phyloP scores from a whole-genome alignment of 2,113 vertebrate genomes.

The Amphiprion percula region DNA sequence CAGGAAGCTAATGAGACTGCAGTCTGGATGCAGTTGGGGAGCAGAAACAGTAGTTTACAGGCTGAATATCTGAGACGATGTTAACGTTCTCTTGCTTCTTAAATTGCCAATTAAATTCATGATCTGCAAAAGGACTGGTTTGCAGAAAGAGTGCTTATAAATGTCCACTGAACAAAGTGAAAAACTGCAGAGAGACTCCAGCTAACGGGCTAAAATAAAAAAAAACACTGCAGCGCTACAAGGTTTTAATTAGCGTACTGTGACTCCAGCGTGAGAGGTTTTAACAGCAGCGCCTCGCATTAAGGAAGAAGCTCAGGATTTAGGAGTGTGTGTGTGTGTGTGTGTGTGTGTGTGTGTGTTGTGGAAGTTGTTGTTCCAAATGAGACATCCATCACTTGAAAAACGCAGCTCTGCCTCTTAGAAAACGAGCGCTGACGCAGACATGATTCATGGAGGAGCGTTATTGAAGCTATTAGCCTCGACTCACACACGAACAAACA shows the following conservation, averaged over 20 bases:
- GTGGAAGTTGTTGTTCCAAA: conserved; percentile 7
- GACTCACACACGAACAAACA: neutral
- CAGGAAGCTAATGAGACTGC: too few relatives aligned
- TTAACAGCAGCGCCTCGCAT: neutral
- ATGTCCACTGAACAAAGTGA: neutral
- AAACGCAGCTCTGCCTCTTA: conserved; percentile 15
- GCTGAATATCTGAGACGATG: too few relatives aligned
- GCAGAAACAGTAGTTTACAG: too few relatives aligned
- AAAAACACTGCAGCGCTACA: neutral
- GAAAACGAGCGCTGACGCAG: conserved; percentile 21
- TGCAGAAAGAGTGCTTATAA: too few relatives aligned
- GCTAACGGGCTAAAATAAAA: neutral
- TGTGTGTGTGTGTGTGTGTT: neutral
- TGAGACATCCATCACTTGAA: conserved; percentile 38
- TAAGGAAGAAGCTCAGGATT: neutral
- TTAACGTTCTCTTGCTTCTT: too few relatives aligned
- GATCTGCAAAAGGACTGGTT: too few relatives aligned
- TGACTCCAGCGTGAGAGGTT: neutral
- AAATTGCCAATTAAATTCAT: too few relatives aligned
- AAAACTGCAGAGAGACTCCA: neutral
- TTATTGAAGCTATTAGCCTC: conserved; percentile 42
- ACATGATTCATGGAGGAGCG: conserved; percentile 38
- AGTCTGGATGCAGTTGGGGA: too few relatives aligned
- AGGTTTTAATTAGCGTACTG: neutral
- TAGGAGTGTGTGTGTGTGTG: too few relatives aligned